A percentile compares a stretch with the other conserved stretches of the same genome.
Evolutionary conservation across 2,113 vertebrate species (phyloP).

Genomic region (Acrocephalus arundinaceus): DNA sequence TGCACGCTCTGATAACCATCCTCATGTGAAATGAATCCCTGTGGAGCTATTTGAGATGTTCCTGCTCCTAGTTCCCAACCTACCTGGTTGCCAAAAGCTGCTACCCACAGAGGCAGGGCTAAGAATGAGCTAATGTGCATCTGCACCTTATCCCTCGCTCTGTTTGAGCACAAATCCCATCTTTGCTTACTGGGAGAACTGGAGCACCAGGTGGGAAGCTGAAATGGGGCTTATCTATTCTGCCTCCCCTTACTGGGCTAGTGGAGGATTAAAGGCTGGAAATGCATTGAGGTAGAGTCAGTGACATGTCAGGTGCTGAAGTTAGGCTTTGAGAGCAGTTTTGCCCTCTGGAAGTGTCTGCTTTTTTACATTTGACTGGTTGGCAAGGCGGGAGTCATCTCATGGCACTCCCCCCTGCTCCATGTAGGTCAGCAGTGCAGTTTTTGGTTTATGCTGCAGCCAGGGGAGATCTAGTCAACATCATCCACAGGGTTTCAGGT

Average conservation of each 20-base stretch:
- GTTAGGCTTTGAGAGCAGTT: neutral
- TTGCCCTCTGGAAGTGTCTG: neutral
- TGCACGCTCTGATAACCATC: slow-evolving; percentile 6
- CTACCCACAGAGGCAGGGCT: neutral
- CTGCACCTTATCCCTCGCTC: neutral
- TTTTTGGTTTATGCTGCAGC: neutral
- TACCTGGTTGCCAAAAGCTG: neutral
- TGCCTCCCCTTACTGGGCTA: neutral
- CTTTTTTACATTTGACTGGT: neutral
- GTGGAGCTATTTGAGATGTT: neutral
- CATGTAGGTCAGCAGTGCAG: neutral
- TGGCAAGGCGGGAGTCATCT: neutral
- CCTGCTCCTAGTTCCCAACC: neutral
- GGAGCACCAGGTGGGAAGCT: neutral
- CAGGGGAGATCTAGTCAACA: rapidly evolving
- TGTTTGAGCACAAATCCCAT: neutral
- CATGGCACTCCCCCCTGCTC: neutral
- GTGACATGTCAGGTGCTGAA: neutral
- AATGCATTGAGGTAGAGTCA: neutral
- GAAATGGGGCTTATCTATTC: neutral
- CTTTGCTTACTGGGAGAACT: neutral
- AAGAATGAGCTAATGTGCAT: neutral
- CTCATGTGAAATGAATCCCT: neutral
- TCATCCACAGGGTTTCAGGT: neutral
- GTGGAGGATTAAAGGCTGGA: neutral